phyloP scores from a whole-genome alignment of 1,140 invertebrate species.

The Neodiprion virginianus region DNA sequence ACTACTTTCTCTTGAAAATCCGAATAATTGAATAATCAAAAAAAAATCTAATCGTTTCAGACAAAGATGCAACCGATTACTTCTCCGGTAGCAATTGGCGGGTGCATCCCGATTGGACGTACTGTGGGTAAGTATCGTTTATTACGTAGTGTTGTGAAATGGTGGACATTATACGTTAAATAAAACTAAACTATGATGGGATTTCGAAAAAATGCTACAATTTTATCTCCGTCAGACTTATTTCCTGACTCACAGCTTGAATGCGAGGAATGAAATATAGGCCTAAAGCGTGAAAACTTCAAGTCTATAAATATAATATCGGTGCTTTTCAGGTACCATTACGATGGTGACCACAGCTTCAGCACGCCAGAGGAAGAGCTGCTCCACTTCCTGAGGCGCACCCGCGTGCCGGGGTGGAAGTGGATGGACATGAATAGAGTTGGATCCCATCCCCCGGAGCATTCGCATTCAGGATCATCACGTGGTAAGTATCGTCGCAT shows the following conservation, averaged over 20 bases:
- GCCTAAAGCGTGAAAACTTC: no score
- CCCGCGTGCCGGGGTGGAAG: slow-evolving; percentile 76
- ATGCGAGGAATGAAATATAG: no score
- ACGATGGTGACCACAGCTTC: slow-evolving; percentile 57
- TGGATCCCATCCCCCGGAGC: slow-evolving; percentile 62
- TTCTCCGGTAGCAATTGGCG: slow-evolving; percentile 82
- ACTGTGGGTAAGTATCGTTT: slow-evolving; percentile 54
- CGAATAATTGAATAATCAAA: slow-evolving; percentile 31
- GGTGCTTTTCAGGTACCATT: slow-evolving; percentile 62
- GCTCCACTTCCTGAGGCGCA: slow-evolving; percentile 77
- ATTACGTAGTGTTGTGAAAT: slow-evolving; percentile 25
- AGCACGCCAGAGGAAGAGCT: slow-evolving; percentile 73
- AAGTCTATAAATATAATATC: background rate
- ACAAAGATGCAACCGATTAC: slow-evolving; percentile 70
- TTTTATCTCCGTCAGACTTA: no score
- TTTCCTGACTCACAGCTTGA: no score
- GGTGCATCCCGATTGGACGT: slow-evolving; percentile 87
- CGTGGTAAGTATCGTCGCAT: slow-evolving; percentile 27
- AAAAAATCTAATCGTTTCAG: slow-evolving; percentile 46
- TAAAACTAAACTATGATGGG: no score
- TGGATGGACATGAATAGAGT: slow-evolving; percentile 71
- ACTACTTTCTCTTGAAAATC: slow-evolving; percentile 21
- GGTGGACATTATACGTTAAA: no score
- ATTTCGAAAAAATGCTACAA: no score
- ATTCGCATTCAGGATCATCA: slow-evolving; percentile 47